Evolutionary conservation across 2,113 vertebrate species (phyloP), one percentile per base, ranked within the genome.

Genomic region (Rhinolophus ferrumequinum): DNA sequence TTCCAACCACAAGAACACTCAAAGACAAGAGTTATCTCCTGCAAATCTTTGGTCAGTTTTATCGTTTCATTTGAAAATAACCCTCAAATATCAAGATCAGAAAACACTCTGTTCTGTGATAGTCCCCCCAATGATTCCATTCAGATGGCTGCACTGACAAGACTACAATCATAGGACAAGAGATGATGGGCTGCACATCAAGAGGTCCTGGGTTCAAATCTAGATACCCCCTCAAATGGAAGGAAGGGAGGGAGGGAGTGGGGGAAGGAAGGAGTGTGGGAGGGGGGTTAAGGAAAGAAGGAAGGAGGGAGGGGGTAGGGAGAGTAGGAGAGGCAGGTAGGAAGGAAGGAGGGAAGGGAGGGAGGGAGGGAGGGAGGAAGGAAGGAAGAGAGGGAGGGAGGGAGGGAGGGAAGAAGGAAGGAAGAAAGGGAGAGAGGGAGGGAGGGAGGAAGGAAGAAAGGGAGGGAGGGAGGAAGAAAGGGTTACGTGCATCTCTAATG

Each of bases 41-140:
- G 30, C 26, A 83, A 69, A 96, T 77, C 58, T 60, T 72, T 21
- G 30, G n/a, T 76, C 33, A 89, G 60, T 75, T 82, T 72, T 72
- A 64, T 19, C 19, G 28, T 69, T 97, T 90, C 54, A 54, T 70
- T 80, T 94, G 67, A 86, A 97, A 96, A 81, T 41, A 70, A 2
- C 47, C 58, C 60, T 93, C 44, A 80, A 93, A 66, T 81, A 86
- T 9, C 44, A 90, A 88, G 26, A 95, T 41, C 64, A 89, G 1
- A 93, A 52, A 80, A 93, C 89, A 83, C 6, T 80, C 54, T 95
- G n/a, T 77, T 86, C 50, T 35, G 3, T 41, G 56, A 67, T n/a
- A 76, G 47, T 15, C 41, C n/a, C 12, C 26, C 12, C 21, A 58
- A 2, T n/a, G 50, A 88, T 62, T 72, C 80, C 76, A 90, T 44